phyloP scores from a whole-genome alignment of 2,888 invertebrate species.

The Drosophila borborema region DNA sequence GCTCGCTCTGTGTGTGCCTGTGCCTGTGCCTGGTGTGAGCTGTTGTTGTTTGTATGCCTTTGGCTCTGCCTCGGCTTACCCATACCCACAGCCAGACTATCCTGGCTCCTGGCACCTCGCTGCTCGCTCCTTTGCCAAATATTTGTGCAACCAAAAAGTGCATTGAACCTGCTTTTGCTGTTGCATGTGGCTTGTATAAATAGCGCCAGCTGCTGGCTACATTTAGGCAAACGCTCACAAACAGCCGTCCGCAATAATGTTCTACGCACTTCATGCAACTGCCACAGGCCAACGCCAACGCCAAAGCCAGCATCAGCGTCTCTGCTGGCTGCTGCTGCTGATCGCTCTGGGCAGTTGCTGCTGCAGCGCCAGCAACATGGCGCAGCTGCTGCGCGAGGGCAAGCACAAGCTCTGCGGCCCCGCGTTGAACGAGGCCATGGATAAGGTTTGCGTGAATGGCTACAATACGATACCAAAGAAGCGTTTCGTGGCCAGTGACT shows the following conservation, averaged over 20 bases:
- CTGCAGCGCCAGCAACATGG: conserved; percentile 12
- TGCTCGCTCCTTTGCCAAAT: conserved; percentile 32
- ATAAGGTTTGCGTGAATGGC: conserved; percentile 64
- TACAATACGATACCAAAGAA: conserved; percentile 57
- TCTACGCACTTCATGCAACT: conserved; percentile 37
- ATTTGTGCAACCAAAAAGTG: conserved; percentile 60
- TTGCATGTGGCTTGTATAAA: conserved; percentile 54
- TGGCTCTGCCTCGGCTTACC: neutral
- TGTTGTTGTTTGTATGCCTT: conserved; percentile 25
- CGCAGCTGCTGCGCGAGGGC: conserved; percentile 49
- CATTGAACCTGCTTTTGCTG: conserved; percentile 61
- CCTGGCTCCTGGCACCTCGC: neutral
- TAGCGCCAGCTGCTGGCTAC: conserved; percentile 42
- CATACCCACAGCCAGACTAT: neutral
- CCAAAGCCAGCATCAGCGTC: conserved; percentile 1
- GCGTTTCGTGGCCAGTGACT: conserved; percentile 12
- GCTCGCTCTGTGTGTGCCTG: neutral
- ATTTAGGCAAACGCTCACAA: conserved; percentile 25
- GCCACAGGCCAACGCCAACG: conserved; percentile 16
- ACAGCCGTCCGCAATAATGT: conserved; percentile 58
- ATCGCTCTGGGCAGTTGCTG: conserved; percentile 22
- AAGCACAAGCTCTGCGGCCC: conserved; percentile 71
- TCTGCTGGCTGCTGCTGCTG: conserved; percentile 31
- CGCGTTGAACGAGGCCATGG: conserved; percentile 62
- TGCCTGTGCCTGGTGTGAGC: conserved; percentile 7